These are phyloP conservation scores for Drosophila lowei DNA, from an alignment of 1,140 invertebrate genomes.

Conservation along the genomic window DNA sequence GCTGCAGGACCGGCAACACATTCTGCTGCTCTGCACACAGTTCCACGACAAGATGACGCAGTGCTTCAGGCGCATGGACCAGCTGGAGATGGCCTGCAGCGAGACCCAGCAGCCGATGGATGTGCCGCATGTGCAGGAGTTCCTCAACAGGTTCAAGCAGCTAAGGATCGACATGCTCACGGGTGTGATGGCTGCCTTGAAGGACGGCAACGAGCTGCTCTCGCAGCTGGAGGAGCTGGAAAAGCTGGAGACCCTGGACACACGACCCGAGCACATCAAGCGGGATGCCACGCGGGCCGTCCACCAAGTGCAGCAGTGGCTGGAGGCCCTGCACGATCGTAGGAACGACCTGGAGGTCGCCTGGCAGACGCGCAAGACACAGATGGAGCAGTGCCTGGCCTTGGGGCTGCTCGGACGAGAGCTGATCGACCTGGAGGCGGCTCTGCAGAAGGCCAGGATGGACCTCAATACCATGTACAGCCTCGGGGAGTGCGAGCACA, in stretches of 20 bases:
- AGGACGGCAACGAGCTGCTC: conserved; percentile 90
- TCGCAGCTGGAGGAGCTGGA: conserved; percentile 88
- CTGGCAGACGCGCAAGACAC: conserved; percentile 88
- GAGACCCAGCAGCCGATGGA: conserved; percentile 87
- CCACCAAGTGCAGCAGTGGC: conserved; percentile 89
- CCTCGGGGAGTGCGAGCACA: conserved; percentile 87
- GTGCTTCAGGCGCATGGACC: conserved; percentile 88
- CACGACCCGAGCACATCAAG: conserved; percentile 88
- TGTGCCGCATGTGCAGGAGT: conserved; percentile 87
- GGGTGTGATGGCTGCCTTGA: conserved; percentile 89
- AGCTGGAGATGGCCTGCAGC: conserved; percentile 87
- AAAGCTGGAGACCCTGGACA: conserved; percentile 88
- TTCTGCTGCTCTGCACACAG: conserved; percentile 90
- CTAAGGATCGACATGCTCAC: conserved; percentile 89
- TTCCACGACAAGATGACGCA: conserved; percentile 89
- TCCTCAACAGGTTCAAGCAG: conserved; percentile 87
- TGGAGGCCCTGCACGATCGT: conserved; percentile 91
- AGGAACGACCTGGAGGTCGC: conserved; percentile 89
- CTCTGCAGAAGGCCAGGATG: conserved; percentile 83
- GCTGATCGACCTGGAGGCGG: conserved; percentile 87
- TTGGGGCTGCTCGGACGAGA: conserved; percentile 89
- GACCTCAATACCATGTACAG: conserved; percentile 70
- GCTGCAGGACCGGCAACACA: conserved; percentile 89
- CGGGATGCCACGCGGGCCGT: conserved; percentile 86
- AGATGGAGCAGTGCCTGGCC: conserved; percentile 91